phyloP scores from a whole-genome alignment of 2,797 vertebrate genomes.

The Sandelia bainsii region DNA sequence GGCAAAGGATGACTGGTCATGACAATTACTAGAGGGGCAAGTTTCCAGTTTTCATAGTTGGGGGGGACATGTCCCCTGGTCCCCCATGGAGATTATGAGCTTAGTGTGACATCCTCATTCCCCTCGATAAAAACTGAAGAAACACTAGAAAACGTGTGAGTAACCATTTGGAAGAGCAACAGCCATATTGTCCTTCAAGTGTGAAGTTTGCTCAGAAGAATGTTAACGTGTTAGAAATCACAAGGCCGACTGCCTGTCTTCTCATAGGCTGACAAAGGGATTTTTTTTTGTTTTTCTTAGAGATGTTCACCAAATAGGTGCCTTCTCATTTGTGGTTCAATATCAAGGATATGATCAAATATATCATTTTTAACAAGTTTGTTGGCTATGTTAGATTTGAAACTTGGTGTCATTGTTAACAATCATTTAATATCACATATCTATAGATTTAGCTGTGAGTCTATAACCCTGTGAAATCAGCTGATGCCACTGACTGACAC shows the following conservation, averaged over 20 bases:
- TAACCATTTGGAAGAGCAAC: slow-evolving; percentile 9
- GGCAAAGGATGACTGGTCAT: no score
- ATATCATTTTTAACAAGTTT: background rate
- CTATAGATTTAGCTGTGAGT: background rate
- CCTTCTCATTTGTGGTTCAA: background rate
- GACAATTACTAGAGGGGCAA: no score
- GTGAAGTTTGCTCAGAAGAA: slow-evolving; percentile 14
- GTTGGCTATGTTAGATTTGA: background rate
- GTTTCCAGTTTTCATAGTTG: no score
- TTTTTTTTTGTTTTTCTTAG: background rate
- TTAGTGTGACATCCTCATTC: background rate
- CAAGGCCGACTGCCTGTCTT: slow-evolving; percentile 1
- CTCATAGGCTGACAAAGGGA: background rate
- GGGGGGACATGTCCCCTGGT: no score
- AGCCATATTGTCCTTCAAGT: slow-evolving; percentile 6
- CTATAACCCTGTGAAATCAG: background rate
- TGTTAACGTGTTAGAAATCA: slow-evolving; percentile 15
- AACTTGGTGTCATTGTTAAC: background rate
- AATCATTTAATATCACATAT: background rate
- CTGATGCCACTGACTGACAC: background rate
- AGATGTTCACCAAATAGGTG: background rate
- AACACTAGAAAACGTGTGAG: background rate
- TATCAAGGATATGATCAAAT: background rate
- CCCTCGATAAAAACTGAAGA: background rate
- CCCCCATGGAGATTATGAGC: no score